phyloP scores from a whole-genome alignment of 2,113 vertebrate genomes.

The Turdus rufiventris region DNA sequence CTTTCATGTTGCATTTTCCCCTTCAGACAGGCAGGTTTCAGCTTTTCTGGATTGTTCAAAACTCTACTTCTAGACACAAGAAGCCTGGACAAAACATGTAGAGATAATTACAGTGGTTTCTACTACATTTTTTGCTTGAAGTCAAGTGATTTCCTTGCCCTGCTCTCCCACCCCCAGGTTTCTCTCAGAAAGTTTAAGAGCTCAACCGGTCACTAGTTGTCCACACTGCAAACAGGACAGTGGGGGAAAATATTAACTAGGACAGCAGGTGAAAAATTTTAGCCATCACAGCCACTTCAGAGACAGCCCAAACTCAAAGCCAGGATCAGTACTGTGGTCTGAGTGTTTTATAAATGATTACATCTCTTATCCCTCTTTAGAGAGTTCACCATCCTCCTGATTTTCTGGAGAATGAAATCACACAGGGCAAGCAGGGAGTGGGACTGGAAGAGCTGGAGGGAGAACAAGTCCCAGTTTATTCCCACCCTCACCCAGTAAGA shows the following conservation, averaged over 20 bases:
- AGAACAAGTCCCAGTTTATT: not conserved
- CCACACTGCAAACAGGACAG: not conserved
- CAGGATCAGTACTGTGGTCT: not conserved
- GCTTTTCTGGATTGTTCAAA: not conserved
- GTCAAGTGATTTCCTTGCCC: not conserved
- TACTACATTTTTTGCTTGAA: not conserved
- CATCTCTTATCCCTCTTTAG: not conserved
- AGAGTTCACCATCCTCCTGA: not conserved
- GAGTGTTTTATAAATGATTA: not conserved
- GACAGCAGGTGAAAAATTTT: not conserved
- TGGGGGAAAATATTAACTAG: not conserved
- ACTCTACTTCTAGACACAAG: not conserved
- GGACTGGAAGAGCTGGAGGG: not conserved
- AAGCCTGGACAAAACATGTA: not conserved
- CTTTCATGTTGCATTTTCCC: not conserved
- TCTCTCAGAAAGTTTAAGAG: not conserved
- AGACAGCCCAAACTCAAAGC: not conserved
- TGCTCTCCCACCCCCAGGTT: not conserved
- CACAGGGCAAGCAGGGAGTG: not conserved
- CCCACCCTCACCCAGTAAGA: not conserved
- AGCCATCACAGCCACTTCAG: not conserved
- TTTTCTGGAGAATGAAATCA: not conserved
- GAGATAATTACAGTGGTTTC: not conserved
- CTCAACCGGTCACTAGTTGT: not conserved
- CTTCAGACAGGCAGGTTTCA: not conserved